phyloP scores from a whole-genome alignment of 2,113 vertebrate genomes.

The Actenoides lindsayi region DNA sequence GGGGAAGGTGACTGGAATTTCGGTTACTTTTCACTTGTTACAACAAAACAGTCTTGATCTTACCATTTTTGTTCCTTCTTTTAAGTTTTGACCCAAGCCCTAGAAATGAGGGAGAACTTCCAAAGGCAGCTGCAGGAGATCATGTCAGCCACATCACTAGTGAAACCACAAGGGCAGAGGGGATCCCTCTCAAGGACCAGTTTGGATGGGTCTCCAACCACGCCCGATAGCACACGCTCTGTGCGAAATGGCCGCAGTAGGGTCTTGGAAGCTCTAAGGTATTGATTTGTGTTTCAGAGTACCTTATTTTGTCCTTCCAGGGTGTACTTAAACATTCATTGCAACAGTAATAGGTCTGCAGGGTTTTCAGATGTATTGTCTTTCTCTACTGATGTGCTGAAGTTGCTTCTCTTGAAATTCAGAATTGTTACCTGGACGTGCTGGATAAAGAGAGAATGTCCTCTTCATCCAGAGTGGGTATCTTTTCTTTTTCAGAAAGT shows the following conservation, averaged over 20 bases:
- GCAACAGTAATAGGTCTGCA: background rate
- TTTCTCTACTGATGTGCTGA: background rate
- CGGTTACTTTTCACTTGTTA: background rate
- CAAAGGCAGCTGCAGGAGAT: slow-evolving; percentile 95
- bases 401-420: background rate
- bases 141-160: slow-evolving; percentile 93
- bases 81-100: slow-evolving; percentile 83
- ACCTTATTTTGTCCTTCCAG: background rate
- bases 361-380: background rate
- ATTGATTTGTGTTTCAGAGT: background rate
- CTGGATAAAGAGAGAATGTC: background rate
- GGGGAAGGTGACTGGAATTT: background rate
- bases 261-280: slow-evolving; percentile 92
- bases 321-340: background rate
- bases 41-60: background rate
- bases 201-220: slow-evolving; percentile 77
- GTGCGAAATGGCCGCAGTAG: slow-evolving; percentile 82
- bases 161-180: slow-evolving; percentile 80
- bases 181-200: slow-evolving; percentile 76
- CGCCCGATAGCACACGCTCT: slow-evolving; percentile 79
- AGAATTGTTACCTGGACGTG: background rate
- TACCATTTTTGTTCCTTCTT: background rate
- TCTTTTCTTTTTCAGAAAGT: background rate
- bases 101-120: slow-evolving; percentile 94
- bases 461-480: background rate